These are phyloP conservation scores for Aleadryas rufinucha DNA, from an alignment of 2,113 vertebrate species.

Conservation along the genomic window DNA sequence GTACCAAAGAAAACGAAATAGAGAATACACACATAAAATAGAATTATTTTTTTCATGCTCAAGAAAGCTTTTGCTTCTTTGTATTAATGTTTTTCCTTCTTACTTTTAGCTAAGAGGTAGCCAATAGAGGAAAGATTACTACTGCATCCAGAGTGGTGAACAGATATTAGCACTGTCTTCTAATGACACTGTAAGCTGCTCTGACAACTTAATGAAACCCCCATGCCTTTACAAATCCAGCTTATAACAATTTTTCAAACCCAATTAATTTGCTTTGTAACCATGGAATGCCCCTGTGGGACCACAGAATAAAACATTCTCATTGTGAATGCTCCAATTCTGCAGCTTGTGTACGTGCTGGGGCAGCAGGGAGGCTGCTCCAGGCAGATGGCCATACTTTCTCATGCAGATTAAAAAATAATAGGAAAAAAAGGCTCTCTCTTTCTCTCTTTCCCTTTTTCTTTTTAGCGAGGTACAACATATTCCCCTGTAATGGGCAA, in stretches of 20 bases:
- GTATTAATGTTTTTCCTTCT: background rate
- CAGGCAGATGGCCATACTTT: background rate
- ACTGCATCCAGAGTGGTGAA: background rate
- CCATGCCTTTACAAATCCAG: background rate
- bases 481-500: background rate
- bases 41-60: background rate
- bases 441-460: background rate
- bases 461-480: background rate
- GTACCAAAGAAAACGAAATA: background rate
- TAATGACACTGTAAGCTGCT: background rate
- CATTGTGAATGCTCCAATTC: background rate
- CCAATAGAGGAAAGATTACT: background rate
- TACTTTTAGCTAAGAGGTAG: background rate
- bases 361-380: background rate
- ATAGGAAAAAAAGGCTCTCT: rapidly evolving
- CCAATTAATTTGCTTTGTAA: background rate
- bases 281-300: background rate
- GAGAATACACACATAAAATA: background rate
- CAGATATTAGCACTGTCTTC: background rate
- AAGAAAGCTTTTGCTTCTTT: background rate
- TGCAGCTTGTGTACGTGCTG: background rate
- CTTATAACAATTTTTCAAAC: background rate
- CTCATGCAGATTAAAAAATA: background rate
- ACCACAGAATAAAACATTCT: background rate
- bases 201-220: background rate